phyloP scores from a whole-genome alignment of 23 tunicate species.

The Oikopleura dioica region DNA sequence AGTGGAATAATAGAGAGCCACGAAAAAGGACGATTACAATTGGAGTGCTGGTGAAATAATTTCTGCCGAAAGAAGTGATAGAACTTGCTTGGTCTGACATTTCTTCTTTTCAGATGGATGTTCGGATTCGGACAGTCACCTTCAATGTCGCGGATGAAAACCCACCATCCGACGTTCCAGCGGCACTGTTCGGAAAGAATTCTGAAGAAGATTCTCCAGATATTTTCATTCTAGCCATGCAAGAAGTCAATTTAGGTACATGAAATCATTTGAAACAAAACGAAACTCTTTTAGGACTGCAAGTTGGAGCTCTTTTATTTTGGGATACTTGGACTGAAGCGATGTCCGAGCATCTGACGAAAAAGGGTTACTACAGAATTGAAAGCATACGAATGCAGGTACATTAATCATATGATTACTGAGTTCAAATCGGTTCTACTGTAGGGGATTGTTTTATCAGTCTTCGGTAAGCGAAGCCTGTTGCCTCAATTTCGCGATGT shows the following conservation, averaged over 20 bases:
- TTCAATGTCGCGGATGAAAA: not conserved
- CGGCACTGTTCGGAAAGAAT: not conserved
- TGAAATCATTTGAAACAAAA: too few species aligned
- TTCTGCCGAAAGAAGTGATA: too few species aligned
- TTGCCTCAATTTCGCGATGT: not conserved
- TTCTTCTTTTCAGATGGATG: not conserved
- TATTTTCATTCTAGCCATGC: not conserved
- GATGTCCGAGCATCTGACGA: not conserved
- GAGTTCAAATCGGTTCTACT: too few species aligned
- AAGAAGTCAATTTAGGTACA: conserved; percentile 4
- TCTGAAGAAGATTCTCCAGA: not conserved
- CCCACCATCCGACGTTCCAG: not conserved
- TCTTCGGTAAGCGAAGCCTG: not conserved
- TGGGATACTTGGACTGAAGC: conserved; percentile 10
- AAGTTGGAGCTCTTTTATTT: conserved; percentile 1
- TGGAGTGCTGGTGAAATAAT: too few species aligned
- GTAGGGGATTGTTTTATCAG: not conserved
- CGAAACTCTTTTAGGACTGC: too few species aligned
- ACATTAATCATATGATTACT: too few species aligned
- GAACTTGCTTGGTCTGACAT: not conserved
- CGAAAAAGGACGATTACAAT: too few species aligned
- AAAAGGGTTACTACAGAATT: conserved; percentile 7
- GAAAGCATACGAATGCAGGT: conserved; percentile 3
- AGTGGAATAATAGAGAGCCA: too few species aligned
- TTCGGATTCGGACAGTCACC: not conserved